Evolutionary conservation across 1,140 invertebrate species (phyloP).

Genomic region (Trissolcus basalis): DNA sequence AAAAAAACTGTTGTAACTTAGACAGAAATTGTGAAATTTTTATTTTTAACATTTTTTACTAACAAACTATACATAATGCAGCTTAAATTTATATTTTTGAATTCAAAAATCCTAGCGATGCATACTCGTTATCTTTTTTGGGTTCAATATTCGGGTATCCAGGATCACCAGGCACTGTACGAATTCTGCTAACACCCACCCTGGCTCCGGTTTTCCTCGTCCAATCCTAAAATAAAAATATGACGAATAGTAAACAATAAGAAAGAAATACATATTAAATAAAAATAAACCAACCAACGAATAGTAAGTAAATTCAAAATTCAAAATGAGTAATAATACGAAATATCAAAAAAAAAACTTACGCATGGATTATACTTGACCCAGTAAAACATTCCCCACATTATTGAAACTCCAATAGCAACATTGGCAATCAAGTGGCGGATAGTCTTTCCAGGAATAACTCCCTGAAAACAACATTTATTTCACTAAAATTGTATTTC

Average conservation of each 20-base stretch:
- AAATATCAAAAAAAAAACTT: constrained; percentile 71
- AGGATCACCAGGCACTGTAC: constrained; percentile 80
- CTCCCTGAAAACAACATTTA: constrained; percentile 76
- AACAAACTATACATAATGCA: no score
- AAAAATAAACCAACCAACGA: background rate
- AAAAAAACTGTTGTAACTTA: no score
- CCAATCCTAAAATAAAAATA: constrained; percentile 78
- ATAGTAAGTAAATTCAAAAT: constrained; percentile 1
- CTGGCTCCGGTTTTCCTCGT: constrained; percentile 82
- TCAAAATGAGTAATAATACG: constrained; percentile 8
- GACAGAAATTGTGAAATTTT: no score
- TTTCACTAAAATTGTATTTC: background rate
- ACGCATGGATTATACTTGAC: constrained; percentile 87
- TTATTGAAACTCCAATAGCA: constrained; percentile 73
- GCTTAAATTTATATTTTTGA: constrained; percentile 73
- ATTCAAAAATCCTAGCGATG: constrained; percentile 81
- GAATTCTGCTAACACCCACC: constrained; percentile 74
- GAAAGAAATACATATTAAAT: constrained; percentile 22
- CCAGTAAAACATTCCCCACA: constrained; percentile 81
- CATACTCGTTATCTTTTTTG: constrained; percentile 79
- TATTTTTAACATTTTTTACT: no score
- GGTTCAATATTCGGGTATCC: constrained; percentile 80
- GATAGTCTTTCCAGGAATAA: constrained; percentile 73
- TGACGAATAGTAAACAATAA: constrained; percentile 13
- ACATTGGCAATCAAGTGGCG: constrained; percentile 81